Percentiles rank a stretch among this genome's conserved stretches.
Conservation (phyloP, 2,888 invertebrate species). For the Tanypteryx hageni region DNA sequence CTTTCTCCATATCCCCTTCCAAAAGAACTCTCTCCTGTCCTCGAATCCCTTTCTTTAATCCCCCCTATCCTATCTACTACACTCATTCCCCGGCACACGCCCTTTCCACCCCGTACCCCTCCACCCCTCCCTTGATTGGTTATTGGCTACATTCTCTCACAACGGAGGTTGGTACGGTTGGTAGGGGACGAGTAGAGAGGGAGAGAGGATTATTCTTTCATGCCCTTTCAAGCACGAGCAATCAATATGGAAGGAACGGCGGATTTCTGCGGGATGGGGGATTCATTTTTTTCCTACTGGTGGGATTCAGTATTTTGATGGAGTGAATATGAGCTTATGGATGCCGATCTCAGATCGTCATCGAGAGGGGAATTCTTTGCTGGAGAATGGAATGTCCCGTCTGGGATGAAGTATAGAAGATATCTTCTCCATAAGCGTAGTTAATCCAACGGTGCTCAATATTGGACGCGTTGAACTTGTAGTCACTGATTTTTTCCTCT, state of each 20-base stretch:
- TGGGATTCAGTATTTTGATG: constrained; percentile 29
- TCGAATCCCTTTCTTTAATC: not conserved
- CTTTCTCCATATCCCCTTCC: not conserved
- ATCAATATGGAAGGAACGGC: constrained; percentile 39
- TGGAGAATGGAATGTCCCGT: not conserved
- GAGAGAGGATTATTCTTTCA: constrained; percentile 38
- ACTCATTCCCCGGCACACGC: not conserved
- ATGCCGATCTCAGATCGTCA: not conserved
- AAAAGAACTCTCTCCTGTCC: not conserved
- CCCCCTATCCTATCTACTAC: not conserved
- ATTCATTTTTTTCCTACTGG: not conserved
- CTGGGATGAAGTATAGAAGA: too few relatives aligned
- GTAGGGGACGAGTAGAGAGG: not conserved
- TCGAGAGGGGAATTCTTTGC: not conserved
- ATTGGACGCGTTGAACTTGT: too few relatives aligned
- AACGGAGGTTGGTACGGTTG: not conserved
- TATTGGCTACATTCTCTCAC: constrained; percentile 30
- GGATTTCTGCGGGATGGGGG: constrained; percentile 33
- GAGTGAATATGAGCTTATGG: constrained; percentile 12
- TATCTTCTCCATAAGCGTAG: too few relatives aligned
- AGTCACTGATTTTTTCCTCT: too few relatives aligned
- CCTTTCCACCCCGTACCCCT: constrained; percentile 5
- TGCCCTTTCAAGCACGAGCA: constrained; percentile 47
- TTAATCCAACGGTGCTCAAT: too few relatives aligned
- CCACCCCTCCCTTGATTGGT: constrained; percentile 20